phyloP scores from a whole-genome alignment of 2,113 vertebrate species.

The Physeter macrocephalus region DNA sequence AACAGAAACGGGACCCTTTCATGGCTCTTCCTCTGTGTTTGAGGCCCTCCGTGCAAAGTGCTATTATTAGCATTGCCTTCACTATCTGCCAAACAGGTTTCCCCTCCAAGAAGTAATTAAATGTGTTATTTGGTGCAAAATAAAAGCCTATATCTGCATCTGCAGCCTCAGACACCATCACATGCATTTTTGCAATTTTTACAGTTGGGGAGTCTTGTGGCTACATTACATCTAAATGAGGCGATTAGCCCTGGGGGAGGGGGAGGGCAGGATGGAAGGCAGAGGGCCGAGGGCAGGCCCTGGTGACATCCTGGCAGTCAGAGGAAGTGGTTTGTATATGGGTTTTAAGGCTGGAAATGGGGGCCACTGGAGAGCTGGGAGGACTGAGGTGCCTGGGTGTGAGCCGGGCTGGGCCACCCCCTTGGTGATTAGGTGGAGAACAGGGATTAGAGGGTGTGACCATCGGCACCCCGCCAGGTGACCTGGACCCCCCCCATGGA shows the following conservation, averaged over 20 bases:
- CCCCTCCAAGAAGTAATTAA: conserved; percentile 61
- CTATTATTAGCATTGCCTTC: conserved; percentile 61
- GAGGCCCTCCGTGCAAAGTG: not conserved
- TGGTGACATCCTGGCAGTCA: not conserved
- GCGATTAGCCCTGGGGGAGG: not conserved
- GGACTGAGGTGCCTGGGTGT: not conserved
- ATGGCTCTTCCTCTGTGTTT: not conserved
- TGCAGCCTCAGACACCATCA: not conserved
- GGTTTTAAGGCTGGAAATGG: not conserved
- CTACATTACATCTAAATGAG: not conserved
- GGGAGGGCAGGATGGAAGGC: not conserved
- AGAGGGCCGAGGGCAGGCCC: not conserved
- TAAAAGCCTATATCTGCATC: not conserved
- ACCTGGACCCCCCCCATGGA: not conserved
- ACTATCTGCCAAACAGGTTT: conserved; percentile 8
- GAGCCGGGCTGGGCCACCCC: not conserved
- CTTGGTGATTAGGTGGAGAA: not conserved
- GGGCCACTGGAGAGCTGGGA: not conserved
- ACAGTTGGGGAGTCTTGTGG: not conserved
- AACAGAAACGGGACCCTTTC: conserved; percentile 11
- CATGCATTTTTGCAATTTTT: not conserved
- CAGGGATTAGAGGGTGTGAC: not conserved
- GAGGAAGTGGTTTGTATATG: not conserved
- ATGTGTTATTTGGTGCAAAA: conserved; percentile 50
- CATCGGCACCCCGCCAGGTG: not conserved